A percentile compares a stretch with the other conserved stretches of the same genome.
Conservation (phyloP, 2,888 invertebrate species). For the Blastobasis adustella region DNA sequence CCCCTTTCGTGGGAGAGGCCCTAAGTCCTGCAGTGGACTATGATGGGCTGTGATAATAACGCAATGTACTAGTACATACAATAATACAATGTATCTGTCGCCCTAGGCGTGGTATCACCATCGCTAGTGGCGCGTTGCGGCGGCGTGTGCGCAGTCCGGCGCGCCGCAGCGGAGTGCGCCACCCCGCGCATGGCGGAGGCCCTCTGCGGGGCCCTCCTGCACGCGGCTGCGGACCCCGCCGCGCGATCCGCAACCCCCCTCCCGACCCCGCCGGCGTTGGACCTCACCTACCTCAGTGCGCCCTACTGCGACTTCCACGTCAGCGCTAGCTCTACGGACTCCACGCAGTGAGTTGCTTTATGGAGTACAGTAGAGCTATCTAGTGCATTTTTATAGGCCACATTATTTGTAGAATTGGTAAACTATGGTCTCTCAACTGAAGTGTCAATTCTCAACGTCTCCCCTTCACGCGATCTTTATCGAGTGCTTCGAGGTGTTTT, state of each 20-base stretch:
- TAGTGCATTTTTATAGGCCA: no score
- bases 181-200: constrained; percentile 94
- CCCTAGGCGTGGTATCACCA: constrained; percentile 80
- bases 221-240: constrained; percentile 88
- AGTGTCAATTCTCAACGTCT: no score
- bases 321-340: constrained; percentile 81
- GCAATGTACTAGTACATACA: no score
- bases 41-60: no score
- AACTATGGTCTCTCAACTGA: no score
- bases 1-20: no score
- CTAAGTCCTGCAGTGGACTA: no score
- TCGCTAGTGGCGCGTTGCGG: constrained; percentile 86
- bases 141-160: constrained; percentile 87
- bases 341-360: constrained; percentile 72
- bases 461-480: no score
- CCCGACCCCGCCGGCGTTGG: constrained; percentile 26
- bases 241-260: constrained; percentile 84
- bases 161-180: constrained; percentile 89
- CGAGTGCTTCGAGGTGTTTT: no score
- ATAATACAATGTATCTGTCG: no score
- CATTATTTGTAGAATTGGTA: no score
- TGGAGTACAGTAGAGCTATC: no score
- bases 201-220: constrained; percentile 89
- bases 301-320: constrained; percentile 96
- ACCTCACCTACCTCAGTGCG: constrained; percentile 88